These are phyloP conservation scores for Entomyzon cyanotis DNA, from an alignment of 2,113 vertebrate genomes.

Conservation along the genomic window DNA sequence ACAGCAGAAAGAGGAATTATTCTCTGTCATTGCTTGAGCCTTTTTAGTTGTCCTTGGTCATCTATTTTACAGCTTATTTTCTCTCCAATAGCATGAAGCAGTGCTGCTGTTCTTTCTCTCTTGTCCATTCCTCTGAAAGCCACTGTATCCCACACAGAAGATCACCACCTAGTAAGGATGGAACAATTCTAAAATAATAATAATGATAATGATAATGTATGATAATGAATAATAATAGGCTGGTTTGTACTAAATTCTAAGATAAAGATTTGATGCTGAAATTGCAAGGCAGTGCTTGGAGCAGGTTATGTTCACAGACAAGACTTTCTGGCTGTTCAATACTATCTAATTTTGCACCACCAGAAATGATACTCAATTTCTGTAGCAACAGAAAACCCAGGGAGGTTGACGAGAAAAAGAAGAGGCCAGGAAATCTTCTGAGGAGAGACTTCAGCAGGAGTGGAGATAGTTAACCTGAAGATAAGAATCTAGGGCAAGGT, in stretches of 20 bases:
- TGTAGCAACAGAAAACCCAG: neutral
- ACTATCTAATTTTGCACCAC: neutral
- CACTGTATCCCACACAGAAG: accelerated
- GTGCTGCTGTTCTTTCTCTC: neutral
- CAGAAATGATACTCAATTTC: neutral
- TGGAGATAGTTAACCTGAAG: neutral
- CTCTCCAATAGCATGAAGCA: neutral
- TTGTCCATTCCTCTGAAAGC: neutral
- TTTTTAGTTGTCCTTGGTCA: neutral
- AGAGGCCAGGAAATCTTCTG: neutral
- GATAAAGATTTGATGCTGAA: neutral
- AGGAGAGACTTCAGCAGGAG: neutral
- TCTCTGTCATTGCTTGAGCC: neutral
- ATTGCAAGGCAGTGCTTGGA: neutral
- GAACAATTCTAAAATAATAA: neutral
- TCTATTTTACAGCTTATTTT: neutral
- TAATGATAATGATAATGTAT: neutral
- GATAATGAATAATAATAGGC: neutral
- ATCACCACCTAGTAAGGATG: neutral
- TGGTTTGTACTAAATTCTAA: neutral
- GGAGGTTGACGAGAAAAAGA: neutral
- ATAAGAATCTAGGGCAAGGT: slow-evolving; percentile 28
- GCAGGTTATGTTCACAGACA: neutral
- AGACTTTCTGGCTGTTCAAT: neutral
- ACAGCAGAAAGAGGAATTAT: neutral